Conservation (phyloP, 1,140 invertebrate genomes). For the Propsilocerus akamusi region DNA sequence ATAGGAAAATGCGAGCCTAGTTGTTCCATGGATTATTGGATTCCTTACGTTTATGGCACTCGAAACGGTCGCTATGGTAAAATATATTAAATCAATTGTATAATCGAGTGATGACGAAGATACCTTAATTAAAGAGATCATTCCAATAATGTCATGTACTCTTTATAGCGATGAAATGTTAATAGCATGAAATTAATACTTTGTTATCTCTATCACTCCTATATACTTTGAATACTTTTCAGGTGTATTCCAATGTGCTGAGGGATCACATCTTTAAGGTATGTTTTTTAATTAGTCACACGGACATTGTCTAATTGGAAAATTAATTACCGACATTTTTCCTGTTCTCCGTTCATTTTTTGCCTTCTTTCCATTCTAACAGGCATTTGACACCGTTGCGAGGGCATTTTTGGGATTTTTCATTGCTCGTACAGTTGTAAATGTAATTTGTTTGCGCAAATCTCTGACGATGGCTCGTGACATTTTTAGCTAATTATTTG, state of each 20-base stretch:
- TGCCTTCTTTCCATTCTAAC: not conserved
- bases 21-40: conserved; percentile 1
- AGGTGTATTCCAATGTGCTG: not conserved
- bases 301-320: not conserved
- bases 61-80: not conserved
- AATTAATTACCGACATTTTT: not conserved
- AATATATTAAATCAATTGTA: too few relatives aligned
- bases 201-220: too few relatives aligned
- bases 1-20: not conserved
- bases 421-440: not conserved
- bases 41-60: not conserved
- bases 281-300: not conserved
- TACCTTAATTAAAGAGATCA: too few relatives aligned
- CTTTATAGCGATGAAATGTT: too few relatives aligned
- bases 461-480: too few relatives aligned
- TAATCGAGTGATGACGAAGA: too few relatives aligned
- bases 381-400: not conserved
- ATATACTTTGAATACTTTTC: too few relatives aligned
- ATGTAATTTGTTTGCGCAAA: too few relatives aligned
- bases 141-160: too few relatives aligned
- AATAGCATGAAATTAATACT: too few relatives aligned
- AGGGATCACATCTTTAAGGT: conserved; percentile 1
- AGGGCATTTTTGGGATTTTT: not conserved
- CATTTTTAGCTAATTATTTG: too few relatives aligned
- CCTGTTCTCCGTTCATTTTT: not conserved